A percentile compares a stretch with the other conserved stretches of the same genome.
These are phyloP conservation scores for Clarias gariepinus DNA, from an alignment of 2,113 vertebrate genomes.

Conservation along the genomic window DNA sequence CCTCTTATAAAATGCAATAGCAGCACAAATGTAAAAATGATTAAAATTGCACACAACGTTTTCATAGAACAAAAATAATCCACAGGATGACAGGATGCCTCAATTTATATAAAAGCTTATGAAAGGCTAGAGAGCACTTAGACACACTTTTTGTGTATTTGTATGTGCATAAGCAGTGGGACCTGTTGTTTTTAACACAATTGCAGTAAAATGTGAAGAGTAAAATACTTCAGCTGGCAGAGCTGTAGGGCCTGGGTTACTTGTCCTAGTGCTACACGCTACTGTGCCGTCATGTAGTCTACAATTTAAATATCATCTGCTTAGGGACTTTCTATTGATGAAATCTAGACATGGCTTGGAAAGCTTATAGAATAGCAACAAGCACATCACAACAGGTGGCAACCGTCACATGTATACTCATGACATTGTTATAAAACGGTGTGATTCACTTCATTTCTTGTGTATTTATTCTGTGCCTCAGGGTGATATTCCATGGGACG, in stretches of 20 bases:
- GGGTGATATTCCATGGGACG: slow-evolving; percentile 79
- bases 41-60: not conserved
- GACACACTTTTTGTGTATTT: no score
- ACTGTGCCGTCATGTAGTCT: not conserved
- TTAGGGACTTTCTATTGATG: not conserved
- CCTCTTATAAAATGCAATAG: not conserved
- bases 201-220: not conserved
- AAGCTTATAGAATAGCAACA: not conserved
- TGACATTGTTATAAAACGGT: not conserved
- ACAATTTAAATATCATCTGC: not conserved
- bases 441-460: not conserved
- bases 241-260: not conserved
- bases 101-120: not conserved
- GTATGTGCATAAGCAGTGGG: no score
- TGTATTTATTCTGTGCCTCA: slow-evolving; percentile 42
- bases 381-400: not conserved
- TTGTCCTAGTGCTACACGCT: not conserved
- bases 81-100: no score
- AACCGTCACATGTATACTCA: not conserved
- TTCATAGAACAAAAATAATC: not conserved
- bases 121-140: not conserved
- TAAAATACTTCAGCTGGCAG: not conserved
- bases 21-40: not conserved
- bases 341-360: not conserved
- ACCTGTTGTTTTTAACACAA: not conserved